Evolutionary conservation across 23 tunicate species (phyloP).

Genomic region (Ascidia mentula): DNA sequence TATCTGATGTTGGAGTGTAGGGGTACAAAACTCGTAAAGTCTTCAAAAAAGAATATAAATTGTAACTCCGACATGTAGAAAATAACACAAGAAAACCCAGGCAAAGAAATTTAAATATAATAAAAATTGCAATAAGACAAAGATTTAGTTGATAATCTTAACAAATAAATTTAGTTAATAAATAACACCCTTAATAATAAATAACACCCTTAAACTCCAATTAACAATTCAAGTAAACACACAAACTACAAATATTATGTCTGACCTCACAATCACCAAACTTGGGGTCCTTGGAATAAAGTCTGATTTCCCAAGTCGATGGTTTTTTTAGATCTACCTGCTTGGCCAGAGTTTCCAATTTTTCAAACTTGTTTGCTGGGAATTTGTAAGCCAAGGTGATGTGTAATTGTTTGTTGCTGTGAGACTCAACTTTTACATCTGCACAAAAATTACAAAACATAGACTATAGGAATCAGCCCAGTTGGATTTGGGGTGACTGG

Average conservation of each 20-base stretch:
- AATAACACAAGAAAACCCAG: no score
- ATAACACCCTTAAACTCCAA: no score
- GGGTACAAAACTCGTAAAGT: slow-evolving; percentile 88
- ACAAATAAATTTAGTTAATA: no score
- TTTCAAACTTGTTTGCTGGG: slow-evolving; percentile 59
- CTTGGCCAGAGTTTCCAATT: slow-evolving; percentile 72
- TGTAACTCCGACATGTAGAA: neutral
- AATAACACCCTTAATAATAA: no score
- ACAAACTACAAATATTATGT: no score
- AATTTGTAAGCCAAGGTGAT: slow-evolving; percentile 89
- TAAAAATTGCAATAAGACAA: no score
- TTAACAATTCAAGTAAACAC: no score
- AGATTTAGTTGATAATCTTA: no score
- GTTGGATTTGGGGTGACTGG: neutral
- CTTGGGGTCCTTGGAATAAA: slow-evolving; percentile 73
- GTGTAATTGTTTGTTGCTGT: slow-evolving; percentile 91
- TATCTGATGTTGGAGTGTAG: slow-evolving; percentile 49
- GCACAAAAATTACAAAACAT: neutral
- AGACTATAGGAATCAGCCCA: neutral
- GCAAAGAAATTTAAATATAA: no score
- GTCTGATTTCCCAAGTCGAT: slow-evolving; percentile 75
- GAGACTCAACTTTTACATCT: slow-evolving; percentile 72
- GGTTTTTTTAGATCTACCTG: slow-evolving; percentile 62
- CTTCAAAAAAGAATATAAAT: slow-evolving; percentile 21
- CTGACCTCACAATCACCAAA: slow-evolving; percentile 78